These are phyloP conservation scores for Diadema setosum DNA, from an alignment of 35 echinoderm and acorn worm genomes.

Conservation along the genomic window DNA sequence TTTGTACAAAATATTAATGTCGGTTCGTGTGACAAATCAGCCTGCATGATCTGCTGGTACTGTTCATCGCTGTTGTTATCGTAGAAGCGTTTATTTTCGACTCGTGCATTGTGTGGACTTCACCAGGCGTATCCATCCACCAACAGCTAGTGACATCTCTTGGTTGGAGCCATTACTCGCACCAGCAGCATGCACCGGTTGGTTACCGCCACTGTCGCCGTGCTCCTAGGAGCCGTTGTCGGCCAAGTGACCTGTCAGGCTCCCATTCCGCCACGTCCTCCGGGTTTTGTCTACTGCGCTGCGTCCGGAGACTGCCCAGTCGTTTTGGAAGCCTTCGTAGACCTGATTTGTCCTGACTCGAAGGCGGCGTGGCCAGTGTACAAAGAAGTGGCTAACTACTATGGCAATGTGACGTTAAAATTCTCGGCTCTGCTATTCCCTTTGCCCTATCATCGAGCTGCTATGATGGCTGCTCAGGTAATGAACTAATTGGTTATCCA, in stretches of 20 bases:
- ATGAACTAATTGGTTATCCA: too few species aligned
- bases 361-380: background rate
- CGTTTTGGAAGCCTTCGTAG: background rate
- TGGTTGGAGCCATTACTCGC: background rate
- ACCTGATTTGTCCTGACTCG: slow-evolving; percentile 3
- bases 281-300: slow-evolving; percentile 4
- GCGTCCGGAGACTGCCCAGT: background rate
- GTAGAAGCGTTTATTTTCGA: background rate
- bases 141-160: background rate
- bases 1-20: too few species aligned
- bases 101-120: background rate
- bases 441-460: slow-evolving; percentile 27
- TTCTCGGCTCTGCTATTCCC: slow-evolving; percentile 26
- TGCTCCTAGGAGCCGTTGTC: background rate
- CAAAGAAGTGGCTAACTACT: background rate
- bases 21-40: too few species aligned
- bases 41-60: too few species aligned
- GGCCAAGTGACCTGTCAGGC: background rate
- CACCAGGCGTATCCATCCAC: background rate
- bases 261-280: slow-evolving; percentile 1
- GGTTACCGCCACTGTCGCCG: background rate
- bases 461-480: background rate
- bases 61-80: background rate
- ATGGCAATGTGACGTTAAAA: slow-evolving; percentile 14
- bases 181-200: background rate